Evolutionary conservation across 2,888 invertebrate genomes (phyloP), one percentile per base, ranked within the genome.

Genomic region (Hylaea fasciaria): DNA sequence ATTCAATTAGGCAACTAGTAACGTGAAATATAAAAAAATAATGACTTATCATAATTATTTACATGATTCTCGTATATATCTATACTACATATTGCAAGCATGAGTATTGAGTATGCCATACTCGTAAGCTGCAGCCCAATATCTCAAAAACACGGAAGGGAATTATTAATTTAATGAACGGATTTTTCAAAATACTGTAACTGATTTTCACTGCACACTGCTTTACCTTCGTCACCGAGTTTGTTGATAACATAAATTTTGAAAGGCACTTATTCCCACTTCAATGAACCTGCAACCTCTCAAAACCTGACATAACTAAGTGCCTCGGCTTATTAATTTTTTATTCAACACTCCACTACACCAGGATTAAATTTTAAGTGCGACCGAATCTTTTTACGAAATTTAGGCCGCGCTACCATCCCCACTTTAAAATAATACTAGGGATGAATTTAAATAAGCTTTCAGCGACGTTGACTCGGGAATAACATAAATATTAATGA

Each of bases 401-500:
- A 86, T 86, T 85, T 82, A 85, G 81, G 72, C 76, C 77, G 74
- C 75, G 73, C 76, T 75, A 72, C 63, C 22, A 64, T 73, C 74
- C 76, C 72, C 70, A 79, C 86, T 86, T 84, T 86, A 85, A 83
- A 83, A 83, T 78, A 78, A 80, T 69, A 80, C 81, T 80, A 80
- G 82, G 85, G 84, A 85, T 87, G 87, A 90, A 91, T 91, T 85
- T 87, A 86, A 90, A 91, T 88, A 81, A 87, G 89, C 86, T 83
- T 79, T 85, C 81, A 84, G 82, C 84, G 79, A 73, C 81, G 85
- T 81, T 80, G 85, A 85, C 83, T 85, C 75, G 79, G 78, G 82
- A 83, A 82, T 81, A 84, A 82, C 83, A 88, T 89, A 86, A 89
- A 91, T 90, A 89, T 89, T 90, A 87, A 90, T 90, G 86, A 73